Percentiles rank a stretch among this genome's conserved stretches.
These are phyloP conservation scores for Leuctra nigra DNA, from an alignment of 2,888 invertebrate genomes.

Conservation along the genomic window DNA sequence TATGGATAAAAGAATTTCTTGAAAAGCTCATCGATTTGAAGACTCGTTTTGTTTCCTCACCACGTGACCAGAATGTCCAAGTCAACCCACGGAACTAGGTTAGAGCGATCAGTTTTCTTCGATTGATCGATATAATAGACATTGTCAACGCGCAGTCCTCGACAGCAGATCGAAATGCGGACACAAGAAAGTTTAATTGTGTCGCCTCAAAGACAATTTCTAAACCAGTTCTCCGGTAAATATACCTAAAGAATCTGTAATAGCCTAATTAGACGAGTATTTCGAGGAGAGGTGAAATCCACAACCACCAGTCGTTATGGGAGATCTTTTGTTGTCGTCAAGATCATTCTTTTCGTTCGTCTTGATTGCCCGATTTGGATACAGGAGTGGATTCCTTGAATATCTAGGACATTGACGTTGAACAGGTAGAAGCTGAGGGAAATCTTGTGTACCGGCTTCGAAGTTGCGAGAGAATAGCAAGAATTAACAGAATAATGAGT, in stretches of 20 bases:
- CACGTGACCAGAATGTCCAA: no score
- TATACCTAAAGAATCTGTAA: conserved; percentile 16
- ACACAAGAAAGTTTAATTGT: conserved; percentile 18
- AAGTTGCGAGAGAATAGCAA: no score
- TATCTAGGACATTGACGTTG: no score
- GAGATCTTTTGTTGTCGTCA: conserved; percentile 3
- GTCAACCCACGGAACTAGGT: not conserved
- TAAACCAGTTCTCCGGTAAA: conserved; percentile 14
- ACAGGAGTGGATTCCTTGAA: no score
- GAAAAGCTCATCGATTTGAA: no score
- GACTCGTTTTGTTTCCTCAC: no score
- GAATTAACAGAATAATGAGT: no score
- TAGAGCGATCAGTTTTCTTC: not conserved
- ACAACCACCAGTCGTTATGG: not conserved
- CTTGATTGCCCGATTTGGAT: not conserved
- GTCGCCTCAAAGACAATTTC: conserved; percentile 14
- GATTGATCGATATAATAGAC: not conserved
- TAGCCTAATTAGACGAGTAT: conserved; percentile 12
- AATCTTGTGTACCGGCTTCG: no score
- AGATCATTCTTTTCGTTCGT: not conserved
- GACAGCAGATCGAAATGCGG: conserved; percentile 2
- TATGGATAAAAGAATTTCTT: no score
- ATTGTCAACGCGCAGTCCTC: conserved; percentile 10
- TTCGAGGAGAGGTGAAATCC: not conserved
- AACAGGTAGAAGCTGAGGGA: no score